Evolutionary conservation across 2,113 vertebrate species (phyloP).

Genomic region (Rhabdornis inornatus): DNA sequence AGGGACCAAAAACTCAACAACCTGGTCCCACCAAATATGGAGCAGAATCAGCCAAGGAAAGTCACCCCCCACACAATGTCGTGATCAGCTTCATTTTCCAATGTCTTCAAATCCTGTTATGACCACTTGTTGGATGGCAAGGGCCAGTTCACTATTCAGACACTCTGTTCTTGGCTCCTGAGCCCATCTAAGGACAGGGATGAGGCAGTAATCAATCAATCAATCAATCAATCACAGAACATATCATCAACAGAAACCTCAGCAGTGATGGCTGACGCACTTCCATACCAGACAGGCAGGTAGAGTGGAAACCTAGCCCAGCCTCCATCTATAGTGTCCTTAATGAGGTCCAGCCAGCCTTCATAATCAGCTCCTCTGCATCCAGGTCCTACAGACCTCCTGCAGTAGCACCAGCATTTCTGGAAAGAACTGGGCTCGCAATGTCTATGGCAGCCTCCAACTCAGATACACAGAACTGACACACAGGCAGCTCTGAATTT

Average conservation of each 20-base stretch:
- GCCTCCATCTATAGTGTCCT: neutral
- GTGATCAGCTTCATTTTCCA: neutral
- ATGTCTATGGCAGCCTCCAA: neutral
- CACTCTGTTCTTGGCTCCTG: neutral
- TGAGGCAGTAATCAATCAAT: neutral
- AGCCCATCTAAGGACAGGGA: neutral
- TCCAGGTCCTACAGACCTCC: neutral
- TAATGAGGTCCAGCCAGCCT: neutral
- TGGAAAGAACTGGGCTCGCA: neutral
- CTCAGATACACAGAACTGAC: neutral
- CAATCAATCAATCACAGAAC: neutral
- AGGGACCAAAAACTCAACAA: neutral
- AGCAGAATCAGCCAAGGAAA: neutral
- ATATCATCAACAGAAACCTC: neutral
- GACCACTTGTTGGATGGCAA: neutral
- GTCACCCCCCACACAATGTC: neutral
- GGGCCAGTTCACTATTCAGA: neutral
- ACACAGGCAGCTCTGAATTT: neutral
- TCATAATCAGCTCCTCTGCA: neutral
- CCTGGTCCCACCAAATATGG: rapidly evolving
- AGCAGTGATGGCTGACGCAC: rapidly evolving
- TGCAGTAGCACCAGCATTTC: neutral
- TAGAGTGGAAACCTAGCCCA: neutral
- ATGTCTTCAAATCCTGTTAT: neutral
- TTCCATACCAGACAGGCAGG: neutral